Conservation (phyloP, 37 sponge, comb jelly and placozoan species). For the Chondrilla cf. caribensis region DNA sequence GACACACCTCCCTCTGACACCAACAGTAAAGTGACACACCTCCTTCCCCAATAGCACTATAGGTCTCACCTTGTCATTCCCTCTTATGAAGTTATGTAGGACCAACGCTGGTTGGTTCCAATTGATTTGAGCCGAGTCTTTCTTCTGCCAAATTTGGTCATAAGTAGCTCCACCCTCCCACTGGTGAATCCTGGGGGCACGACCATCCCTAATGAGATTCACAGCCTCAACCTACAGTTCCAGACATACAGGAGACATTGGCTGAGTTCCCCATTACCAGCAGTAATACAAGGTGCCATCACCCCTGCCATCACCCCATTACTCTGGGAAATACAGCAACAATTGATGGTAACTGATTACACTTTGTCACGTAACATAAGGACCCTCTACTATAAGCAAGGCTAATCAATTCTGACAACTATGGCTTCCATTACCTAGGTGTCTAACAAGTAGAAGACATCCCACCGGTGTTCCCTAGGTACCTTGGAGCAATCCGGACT, state of each 20-base stretch:
- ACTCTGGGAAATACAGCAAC: not conserved
- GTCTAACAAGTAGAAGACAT: too few relatives aligned
- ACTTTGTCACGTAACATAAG: too few relatives aligned
- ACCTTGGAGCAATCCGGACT: too few relatives aligned
- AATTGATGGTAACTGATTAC: too few relatives aligned
- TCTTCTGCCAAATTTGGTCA: constrained; percentile 88
- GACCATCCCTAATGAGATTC: constrained; percentile 56
- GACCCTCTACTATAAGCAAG: too few relatives aligned
- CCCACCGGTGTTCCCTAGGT: too few relatives aligned
- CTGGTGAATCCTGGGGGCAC: constrained; percentile 70
- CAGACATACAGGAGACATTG: not conserved
- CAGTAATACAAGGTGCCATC: not conserved
- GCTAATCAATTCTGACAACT: too few relatives aligned
- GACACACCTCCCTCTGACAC: not conserved
- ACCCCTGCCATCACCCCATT: too few relatives aligned
- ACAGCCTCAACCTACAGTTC: constrained; percentile 94
- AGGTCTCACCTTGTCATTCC: constrained; percentile 72
- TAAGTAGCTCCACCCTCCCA: constrained; percentile 91
- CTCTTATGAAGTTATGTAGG: constrained; percentile 91
- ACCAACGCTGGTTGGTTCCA: constrained; percentile 77
- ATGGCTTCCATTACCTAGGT: too few relatives aligned
- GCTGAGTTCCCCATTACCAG: not conserved
- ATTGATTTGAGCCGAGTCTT: constrained; percentile 71
- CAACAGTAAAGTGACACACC: not conserved
- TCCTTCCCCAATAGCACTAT: not conserved